A percentile compares a stretch with the other conserved stretches of the same genome.
phyloP scores from a whole-genome alignment of 2,113 vertebrate genomes.

The Trichechus manatus region DNA sequence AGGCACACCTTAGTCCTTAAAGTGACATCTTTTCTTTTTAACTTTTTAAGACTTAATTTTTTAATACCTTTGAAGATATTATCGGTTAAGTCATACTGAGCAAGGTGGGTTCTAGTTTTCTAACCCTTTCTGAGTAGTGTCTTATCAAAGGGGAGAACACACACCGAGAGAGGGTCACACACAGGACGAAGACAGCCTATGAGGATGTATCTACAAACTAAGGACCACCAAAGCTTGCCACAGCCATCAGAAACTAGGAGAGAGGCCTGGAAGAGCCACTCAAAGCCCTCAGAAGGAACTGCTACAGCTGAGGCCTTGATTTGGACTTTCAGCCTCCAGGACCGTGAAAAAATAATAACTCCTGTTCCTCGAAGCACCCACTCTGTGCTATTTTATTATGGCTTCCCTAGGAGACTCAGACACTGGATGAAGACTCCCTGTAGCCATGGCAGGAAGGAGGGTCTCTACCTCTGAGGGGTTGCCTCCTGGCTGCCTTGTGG shows the following conservation, averaged over 20 bases:
- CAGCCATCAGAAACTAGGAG: too few species aligned
- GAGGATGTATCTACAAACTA: too few species aligned
- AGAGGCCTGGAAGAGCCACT: not conserved
- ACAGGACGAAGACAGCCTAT: too few species aligned
- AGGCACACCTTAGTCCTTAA: too few species aligned
- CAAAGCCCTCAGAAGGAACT: not conserved
- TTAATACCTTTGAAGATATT: not conserved
- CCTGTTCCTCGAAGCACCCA: not conserved
- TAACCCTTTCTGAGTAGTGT: not conserved
- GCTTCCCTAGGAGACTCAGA: not conserved
- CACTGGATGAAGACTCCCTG: too few species aligned
- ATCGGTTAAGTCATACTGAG: too few species aligned
- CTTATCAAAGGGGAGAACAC: too few species aligned
- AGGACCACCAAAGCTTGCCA: too few species aligned
- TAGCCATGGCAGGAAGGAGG: too few species aligned
- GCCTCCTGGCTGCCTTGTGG: not conserved
- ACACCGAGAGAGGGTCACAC: too few species aligned
- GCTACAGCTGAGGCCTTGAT: not conserved
- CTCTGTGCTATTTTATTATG: not conserved
- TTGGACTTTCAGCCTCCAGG: not conserved
- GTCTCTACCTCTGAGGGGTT: not conserved
- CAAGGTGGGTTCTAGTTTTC: not conserved
- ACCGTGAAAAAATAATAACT: not conserved
- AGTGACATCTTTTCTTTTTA: too few species aligned
- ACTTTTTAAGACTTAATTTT: too few species aligned